Evolutionary conservation across 2,888 invertebrate species (phyloP).

Genomic region (Cephus rjabovi): DNA sequence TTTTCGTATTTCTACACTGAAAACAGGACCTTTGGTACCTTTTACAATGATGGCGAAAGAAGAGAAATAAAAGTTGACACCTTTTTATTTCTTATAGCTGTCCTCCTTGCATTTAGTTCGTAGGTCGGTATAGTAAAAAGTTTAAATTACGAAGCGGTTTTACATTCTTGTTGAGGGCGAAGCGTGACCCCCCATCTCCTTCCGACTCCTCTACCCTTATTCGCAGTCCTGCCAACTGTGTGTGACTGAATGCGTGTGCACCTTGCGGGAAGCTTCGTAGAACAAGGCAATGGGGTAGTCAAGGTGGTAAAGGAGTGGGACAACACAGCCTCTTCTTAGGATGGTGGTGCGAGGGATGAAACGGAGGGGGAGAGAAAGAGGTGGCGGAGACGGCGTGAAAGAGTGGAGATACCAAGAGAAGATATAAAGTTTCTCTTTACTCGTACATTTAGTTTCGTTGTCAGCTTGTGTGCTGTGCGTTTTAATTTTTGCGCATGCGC

Average conservation of each 20-base stretch:
- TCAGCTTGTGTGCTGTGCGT: conserved; percentile 20
- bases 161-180: conserved; percentile 24
- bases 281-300: background rate
- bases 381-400: background rate
- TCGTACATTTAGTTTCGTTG: conserved; percentile 36
- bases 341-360: background rate
- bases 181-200: background rate
- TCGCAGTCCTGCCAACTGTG: conserved; percentile 4
- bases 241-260: background rate
- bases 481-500: conserved; percentile 26
- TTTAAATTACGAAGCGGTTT: conserved; percentile 24
- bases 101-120: conserved; percentile 8
- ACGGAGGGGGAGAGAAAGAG: background rate
- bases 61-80: conserved; percentile 19
- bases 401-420: conserved; percentile 16
- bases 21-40: background rate
- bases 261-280: background rate
- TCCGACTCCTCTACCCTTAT: background rate
- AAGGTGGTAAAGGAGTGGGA: background rate
- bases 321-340: background rate
- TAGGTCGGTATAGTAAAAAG: conserved; percentile 18
- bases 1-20: background rate
- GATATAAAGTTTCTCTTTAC: conserved; percentile 39
- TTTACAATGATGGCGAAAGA: background rate
- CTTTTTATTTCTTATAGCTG: conserved; percentile 21